Evolutionary conservation across 2,113 vertebrate species (phyloP).

Genomic region (Poecilia latipinna): DNA sequence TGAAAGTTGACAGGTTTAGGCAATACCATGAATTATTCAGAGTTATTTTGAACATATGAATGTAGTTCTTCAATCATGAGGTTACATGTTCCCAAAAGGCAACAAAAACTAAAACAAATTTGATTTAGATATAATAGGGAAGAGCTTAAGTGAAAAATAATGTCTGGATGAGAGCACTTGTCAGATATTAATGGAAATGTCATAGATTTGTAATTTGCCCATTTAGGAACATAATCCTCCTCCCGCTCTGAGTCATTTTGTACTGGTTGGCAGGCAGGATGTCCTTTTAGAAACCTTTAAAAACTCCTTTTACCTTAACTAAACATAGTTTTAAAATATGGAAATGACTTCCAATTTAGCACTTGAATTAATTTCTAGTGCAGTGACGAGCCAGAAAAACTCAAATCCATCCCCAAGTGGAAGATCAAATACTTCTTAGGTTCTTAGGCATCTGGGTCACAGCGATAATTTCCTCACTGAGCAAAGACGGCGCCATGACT

Average conservation of each 20-base stretch:
- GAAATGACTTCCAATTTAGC: neutral
- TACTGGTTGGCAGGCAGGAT: neutral
- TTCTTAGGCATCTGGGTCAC: neutral
- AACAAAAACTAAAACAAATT: neutral
- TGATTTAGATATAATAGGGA: neutral
- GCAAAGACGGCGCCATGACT: neutral
- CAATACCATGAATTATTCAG: too few relatives aligned
- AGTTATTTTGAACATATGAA: neutral
- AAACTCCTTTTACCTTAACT: neutral
- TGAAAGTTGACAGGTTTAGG: neutral
- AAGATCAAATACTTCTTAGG: neutral
- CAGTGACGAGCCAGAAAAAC: neutral
- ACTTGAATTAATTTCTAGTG: neutral
- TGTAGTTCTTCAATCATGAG: neutral
- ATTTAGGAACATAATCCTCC: neutral
- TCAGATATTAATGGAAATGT: neutral
- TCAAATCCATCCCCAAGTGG: neutral
- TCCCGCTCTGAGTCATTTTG: neutral
- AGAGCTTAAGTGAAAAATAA: neutral
- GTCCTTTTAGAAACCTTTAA: neutral
- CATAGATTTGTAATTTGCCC: neutral
- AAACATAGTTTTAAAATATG: neutral
- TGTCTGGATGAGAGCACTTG: neutral
- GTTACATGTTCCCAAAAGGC: neutral
- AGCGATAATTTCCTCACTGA: neutral